Evolutionary conservation across 92 coral and sea anemone genomes (phyloP).

Genomic region (Metridium senile): DNA sequence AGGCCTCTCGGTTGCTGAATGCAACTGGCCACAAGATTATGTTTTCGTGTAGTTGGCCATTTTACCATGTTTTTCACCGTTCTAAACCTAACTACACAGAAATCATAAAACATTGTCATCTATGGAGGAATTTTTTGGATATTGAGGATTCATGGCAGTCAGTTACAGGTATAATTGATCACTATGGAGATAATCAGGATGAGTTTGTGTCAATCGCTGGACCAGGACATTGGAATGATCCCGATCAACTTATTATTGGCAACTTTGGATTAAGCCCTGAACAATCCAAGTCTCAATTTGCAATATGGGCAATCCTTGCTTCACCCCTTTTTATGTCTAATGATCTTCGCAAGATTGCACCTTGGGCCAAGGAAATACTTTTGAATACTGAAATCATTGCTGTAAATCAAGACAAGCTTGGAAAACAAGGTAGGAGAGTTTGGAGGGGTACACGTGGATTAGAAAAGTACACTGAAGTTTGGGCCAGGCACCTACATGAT

Average conservation of each 20-base stretch:
- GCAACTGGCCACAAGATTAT: constrained; percentile 87
- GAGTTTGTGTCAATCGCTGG: constrained; percentile 78
- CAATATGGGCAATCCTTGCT: constrained; percentile 93
- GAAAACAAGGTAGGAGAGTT: constrained; percentile 66
- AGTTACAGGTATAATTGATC: constrained; percentile 57
- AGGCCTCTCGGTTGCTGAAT: constrained; percentile 79
- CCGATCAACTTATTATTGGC: constrained; percentile 95
- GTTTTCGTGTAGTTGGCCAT: constrained; percentile 90
- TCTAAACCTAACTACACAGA: constrained; percentile 36
- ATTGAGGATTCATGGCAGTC: constrained; percentile 58
- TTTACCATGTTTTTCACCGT: constrained; percentile 24
- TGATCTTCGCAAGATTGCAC: constrained; percentile 82
- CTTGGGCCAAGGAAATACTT: constrained; percentile 80
- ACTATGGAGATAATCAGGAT: constrained; percentile 90
- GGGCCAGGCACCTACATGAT: constrained; percentile 56
- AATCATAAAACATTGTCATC: constrained; percentile 36
- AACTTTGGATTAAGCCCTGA: constrained; percentile 88
- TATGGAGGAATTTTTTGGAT: constrained; percentile 53
- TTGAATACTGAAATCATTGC: constrained; percentile 90
- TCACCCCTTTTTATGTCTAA: constrained; percentile 96
- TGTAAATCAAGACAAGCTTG: constrained; percentile 86
- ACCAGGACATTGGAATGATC: constrained; percentile 98
- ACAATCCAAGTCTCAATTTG: constrained; percentile 94
- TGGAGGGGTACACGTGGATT: constrained; percentile 18
- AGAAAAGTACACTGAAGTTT: constrained; percentile 40